Percentiles rank a stretch among this genome's conserved stretches.
Evolutionary conservation across 2,113 vertebrate genomes (phyloP).

Genomic region (Pelecanoides urinatrix): DNA sequence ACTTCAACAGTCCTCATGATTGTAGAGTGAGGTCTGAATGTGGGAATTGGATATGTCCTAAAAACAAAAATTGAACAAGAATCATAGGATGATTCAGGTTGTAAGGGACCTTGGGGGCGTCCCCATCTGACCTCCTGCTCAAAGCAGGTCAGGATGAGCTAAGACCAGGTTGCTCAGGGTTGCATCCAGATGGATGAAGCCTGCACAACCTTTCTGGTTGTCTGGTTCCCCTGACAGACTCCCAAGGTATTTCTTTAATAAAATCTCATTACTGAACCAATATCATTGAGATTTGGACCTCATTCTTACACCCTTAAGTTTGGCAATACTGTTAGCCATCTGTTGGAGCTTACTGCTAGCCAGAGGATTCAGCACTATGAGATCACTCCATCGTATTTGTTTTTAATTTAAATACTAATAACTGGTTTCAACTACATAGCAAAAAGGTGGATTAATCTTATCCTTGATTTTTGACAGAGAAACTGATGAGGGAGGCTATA

Average conservation of each 20-base stretch:
- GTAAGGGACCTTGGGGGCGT: neutral
- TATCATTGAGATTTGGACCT: neutral
- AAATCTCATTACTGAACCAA: neutral
- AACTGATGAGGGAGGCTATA: conserved; percentile 41
- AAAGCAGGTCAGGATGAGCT: neutral
- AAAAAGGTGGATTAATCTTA: conserved; percentile 48
- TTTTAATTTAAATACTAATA: conserved; percentile 57
- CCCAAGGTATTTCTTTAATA: neutral
- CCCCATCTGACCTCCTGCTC: neutral
- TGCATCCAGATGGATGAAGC: neutral
- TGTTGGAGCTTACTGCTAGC: neutral
- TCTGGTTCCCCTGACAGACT: neutral
- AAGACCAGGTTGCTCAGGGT: neutral
- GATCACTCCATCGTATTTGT: conserved; percentile 2
- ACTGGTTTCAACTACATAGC: conserved; percentile 14
- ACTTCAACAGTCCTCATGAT: neutral
- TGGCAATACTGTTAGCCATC: neutral
- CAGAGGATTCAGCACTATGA: neutral
- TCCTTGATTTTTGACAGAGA: conserved; percentile 37
- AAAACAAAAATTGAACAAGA: neutral
- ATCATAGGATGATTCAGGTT: neutral
- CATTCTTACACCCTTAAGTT: neutral
- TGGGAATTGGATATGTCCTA: neutral
- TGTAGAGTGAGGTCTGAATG: neutral
- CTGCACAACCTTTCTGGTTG: neutral